phyloP scores from a whole-genome alignment of 1,140 invertebrate species.

The Pseudomyrmex flavicornis region DNA sequence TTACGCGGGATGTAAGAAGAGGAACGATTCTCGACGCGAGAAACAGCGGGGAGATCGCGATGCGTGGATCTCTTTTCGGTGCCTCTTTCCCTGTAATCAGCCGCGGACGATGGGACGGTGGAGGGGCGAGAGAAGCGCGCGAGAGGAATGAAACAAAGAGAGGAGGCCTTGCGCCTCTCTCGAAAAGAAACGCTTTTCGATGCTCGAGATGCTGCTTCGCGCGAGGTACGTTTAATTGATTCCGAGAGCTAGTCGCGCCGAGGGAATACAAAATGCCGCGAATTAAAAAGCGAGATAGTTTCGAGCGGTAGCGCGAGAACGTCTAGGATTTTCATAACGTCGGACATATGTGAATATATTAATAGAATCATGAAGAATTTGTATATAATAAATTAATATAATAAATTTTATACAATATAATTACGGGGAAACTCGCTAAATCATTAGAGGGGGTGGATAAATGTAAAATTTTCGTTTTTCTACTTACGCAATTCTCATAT shows the following conservation, averaged over 20 bases:
- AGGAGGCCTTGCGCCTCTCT: not conserved
- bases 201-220: conserved; percentile 11
- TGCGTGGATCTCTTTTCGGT: conserved; percentile 72
- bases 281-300: too few relatives aligned
- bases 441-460: too few relatives aligned
- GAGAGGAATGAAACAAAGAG: conserved; percentile 58
- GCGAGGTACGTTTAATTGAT: conserved; percentile 31
- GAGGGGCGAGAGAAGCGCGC: conserved; percentile 42
- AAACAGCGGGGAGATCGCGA: conserved; percentile 71
- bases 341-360: too few relatives aligned
- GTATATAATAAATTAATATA: too few relatives aligned
- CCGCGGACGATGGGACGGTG: conserved; percentile 49
- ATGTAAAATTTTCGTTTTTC: too few relatives aligned
- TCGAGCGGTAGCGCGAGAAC: too few relatives aligned
- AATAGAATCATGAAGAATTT: too few relatives aligned
- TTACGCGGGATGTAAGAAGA: conserved; percentile 69
- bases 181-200: conserved; percentile 35
- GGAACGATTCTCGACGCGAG: conserved; percentile 34
- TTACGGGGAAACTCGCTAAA: too few relatives aligned
- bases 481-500: too few relatives aligned
- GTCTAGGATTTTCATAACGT: not conserved
- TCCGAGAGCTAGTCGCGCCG: not conserved
- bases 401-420: too few relatives aligned
- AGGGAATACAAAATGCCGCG: not conserved
- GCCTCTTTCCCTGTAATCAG: conserved; percentile 75